Evolutionary conservation across 2,888 invertebrate genomes (phyloP).

Genomic region (Ametastegia equiseti): DNA sequence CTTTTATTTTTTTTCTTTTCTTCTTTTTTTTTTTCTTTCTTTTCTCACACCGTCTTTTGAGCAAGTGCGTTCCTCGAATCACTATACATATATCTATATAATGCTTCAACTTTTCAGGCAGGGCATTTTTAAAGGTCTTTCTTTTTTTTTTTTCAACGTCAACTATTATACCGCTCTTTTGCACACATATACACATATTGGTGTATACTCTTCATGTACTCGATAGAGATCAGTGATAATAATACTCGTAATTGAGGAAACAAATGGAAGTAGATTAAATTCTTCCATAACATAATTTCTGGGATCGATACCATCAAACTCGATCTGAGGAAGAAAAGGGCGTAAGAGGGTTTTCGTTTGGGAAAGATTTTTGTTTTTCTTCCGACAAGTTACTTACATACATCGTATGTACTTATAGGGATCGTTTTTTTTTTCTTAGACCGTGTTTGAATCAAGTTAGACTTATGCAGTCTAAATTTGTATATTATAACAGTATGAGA

Average conservation of each 20-base stretch:
- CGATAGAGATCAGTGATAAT: not conserved
- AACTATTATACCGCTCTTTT: not conserved
- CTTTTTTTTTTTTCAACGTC: slow-evolving; percentile 7
- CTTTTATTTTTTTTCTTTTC: not conserved
- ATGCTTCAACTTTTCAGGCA: slow-evolving; percentile 10
- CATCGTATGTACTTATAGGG: not conserved
- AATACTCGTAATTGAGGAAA: not conserved
- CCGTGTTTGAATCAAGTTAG: not conserved
- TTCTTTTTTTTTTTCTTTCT: not conserved
- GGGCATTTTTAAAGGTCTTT: not conserved
- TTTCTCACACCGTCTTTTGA: slow-evolving; percentile 41
- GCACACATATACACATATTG: not conserved
- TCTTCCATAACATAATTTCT: slow-evolving; percentile 32
- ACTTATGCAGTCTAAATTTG: not conserved
- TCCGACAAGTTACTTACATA: not conserved
- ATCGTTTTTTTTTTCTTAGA: not conserved
- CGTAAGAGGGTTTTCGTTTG: not conserved
- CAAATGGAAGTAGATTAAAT: not conserved
- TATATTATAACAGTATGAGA: not conserved
- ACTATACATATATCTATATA: slow-evolving; percentile 5
- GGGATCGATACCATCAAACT: not conserved
- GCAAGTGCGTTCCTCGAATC: slow-evolving; percentile 35
- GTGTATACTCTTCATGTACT: not conserved
- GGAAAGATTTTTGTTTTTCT: not conserved
- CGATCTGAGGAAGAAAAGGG: not conserved